These are phyloP conservation scores for Crenichthys baileyi DNA, from an alignment of 2,797 vertebrate species.

Conservation along the genomic window DNA sequence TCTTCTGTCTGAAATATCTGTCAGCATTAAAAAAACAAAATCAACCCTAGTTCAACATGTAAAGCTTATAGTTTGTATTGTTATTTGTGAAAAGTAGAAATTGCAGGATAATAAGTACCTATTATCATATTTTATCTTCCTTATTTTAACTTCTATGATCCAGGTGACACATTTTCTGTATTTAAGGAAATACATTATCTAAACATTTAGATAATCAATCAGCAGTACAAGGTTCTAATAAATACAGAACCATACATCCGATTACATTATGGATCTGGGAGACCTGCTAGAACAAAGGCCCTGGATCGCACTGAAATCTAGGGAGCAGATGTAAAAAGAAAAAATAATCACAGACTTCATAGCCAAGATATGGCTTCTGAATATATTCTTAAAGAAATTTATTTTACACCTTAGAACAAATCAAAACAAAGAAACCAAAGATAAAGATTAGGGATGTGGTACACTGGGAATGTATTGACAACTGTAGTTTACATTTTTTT, in stretches of 20 bases:
- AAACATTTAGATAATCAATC: slow-evolving; percentile 42
- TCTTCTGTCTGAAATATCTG: slow-evolving; percentile 60
- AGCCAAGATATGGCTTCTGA: slow-evolving; percentile 72
- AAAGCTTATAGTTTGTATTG: slow-evolving; percentile 48
- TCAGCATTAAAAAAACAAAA: slow-evolving; percentile 63
- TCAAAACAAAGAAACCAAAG: slow-evolving; percentile 46
- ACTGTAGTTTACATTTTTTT: slow-evolving; percentile 85
- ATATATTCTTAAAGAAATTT: slow-evolving; percentile 86
- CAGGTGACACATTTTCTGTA: not conserved
- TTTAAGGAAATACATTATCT: slow-evolving; percentile 23
- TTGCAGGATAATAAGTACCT: slow-evolving; percentile 38
- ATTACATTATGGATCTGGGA: slow-evolving; percentile 28
- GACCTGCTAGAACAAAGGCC: slow-evolving; percentile 36
- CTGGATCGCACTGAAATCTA: slow-evolving; percentile 36
- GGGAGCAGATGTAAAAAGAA: slow-evolving; percentile 28
- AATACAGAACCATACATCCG: slow-evolving; percentile 12
- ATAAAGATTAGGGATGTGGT: slow-evolving; percentile 79
- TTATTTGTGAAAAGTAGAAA: slow-evolving; percentile 11
- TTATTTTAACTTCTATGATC: slow-evolving; percentile 2
- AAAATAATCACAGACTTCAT: slow-evolving; percentile 79
- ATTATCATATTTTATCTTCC: not conserved
- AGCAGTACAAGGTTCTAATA: slow-evolving; percentile 14
- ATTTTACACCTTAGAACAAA: slow-evolving; percentile 86
- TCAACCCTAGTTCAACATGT: slow-evolving; percentile 56
- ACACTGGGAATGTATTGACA: slow-evolving; percentile 87